These are phyloP conservation scores for Epinephelus fuscoguttatus DNA, from an alignment of 2,113 vertebrate genomes.

Conservation along the genomic window DNA sequence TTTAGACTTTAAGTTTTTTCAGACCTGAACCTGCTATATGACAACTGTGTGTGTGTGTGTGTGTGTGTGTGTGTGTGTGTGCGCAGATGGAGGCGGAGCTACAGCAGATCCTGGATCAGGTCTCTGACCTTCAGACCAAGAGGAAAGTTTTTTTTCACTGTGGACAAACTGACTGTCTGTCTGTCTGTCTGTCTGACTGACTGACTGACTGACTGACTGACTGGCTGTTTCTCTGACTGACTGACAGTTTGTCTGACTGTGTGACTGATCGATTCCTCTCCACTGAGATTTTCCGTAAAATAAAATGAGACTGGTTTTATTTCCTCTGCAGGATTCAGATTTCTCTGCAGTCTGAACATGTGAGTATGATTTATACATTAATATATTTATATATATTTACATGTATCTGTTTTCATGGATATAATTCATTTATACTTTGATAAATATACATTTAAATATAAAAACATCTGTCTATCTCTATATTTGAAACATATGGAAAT, in stretches of 20 bases:
- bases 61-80: constrained; percentile 18
- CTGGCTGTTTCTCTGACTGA: no score
- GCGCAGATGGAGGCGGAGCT: constrained; percentile 48
- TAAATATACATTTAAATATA: no score
- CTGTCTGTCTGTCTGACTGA: no score
- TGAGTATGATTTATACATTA: background rate
- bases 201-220: no score
- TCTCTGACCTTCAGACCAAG: constrained; percentile 23
- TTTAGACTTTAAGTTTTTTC: no score
- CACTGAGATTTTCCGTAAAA: background rate
- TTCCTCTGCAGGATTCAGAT: constrained; percentile 74
- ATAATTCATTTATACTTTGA: no score
- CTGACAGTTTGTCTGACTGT: background rate
- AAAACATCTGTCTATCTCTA: no score
- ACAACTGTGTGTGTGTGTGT: background rate
- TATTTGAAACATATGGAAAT: no score
- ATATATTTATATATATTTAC: no score
- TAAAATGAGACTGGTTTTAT: background rate
- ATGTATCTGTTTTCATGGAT: no score
- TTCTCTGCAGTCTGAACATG: constrained; percentile 68
- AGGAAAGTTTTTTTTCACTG: constrained; percentile 20
- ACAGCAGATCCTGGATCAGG: constrained; percentile 49
- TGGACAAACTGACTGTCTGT: no score
- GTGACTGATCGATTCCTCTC: background rate
- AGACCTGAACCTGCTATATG: no score